phyloP scores from a whole-genome alignment of 2,113 vertebrate genomes.

The Hepsetus odoe region DNA sequence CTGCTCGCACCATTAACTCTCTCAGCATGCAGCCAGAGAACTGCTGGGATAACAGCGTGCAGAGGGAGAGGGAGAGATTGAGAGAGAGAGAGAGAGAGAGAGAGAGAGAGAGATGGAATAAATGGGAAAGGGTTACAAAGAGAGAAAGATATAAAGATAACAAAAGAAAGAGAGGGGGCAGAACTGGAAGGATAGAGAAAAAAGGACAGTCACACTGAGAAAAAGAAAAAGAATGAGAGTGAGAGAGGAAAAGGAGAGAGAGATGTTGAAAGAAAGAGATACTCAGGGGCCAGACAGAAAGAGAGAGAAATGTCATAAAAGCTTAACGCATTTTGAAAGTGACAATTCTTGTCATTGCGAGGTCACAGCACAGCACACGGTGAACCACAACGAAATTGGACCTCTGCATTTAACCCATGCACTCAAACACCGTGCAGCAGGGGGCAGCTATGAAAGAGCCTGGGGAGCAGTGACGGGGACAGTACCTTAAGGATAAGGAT shows the following conservation, averaged over 20 bases:
- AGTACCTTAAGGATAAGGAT: background rate
- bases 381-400: background rate
- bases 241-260: background rate
- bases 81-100: constrained; percentile 24
- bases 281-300: background rate
- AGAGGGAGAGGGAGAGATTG: constrained; percentile 9
- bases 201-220: background rate
- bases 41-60: constrained; percentile 34
- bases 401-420: too few species aligned
- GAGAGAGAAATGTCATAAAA: background rate
- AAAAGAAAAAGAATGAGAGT: background rate
- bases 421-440: background rate
- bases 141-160: background rate
- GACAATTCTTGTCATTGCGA: too few species aligned
- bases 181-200: background rate
- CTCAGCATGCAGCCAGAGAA: constrained; percentile 38
- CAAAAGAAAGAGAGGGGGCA: background rate
- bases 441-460: background rate
- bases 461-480: background rate
- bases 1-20: constrained; percentile 37
- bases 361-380: background rate
- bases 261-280: background rate
- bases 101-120: background rate
- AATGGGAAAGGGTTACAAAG: background rate
- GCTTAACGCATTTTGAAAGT: background rate